Evolutionary conservation across 1,140 invertebrate species (phyloP), one percentile per base, ranked within the genome.

Genomic region (Saxidomus purpurata): DNA sequence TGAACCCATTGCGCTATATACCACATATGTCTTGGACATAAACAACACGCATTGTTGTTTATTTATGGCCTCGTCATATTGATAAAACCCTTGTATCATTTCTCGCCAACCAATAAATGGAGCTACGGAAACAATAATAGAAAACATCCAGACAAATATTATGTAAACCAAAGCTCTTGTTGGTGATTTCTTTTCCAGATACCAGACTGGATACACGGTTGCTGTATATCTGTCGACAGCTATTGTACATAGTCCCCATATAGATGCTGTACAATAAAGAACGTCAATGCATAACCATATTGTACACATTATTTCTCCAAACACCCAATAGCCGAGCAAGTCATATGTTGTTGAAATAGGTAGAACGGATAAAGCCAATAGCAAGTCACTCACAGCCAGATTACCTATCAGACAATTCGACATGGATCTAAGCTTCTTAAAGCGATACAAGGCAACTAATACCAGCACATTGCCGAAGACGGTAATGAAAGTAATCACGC

Each of bases 1-100:
- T 77, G 98, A 99, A 13, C 98, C 98, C 34, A 99, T 97, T 1
- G 98, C 98, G 6, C 98, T 99, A 96, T 98, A 99, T 74, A 99
- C 96, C 92, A 99, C 99, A 96, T 99, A 99, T 31, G 98, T 98
- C 79, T 97, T 97, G 17, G 92, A 94, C 59, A 93, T 89, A 91
- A 96, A 96, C 43, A 96, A 90, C 28, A 95, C 91, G 90, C 96
- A 96, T 28, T 95, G 89, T 69, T 95, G 93, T 15, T 92, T 92
- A 36, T 93, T 92, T 34, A 93, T 92, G 11, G 28, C 36, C n/a
- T 87, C 52, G 79, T 94, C 92, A 91, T 93, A 93, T 74, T 91
- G 84, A 81, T 94, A 95, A 69, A 94, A 93, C 59, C 90, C 93
- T 17, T 93, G 91, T 36, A 94, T 93, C 92, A 94, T 94, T 69